phyloP scores from a whole-genome alignment of 2,797 vertebrate species.

The Kryptolebias ocellatus region DNA sequence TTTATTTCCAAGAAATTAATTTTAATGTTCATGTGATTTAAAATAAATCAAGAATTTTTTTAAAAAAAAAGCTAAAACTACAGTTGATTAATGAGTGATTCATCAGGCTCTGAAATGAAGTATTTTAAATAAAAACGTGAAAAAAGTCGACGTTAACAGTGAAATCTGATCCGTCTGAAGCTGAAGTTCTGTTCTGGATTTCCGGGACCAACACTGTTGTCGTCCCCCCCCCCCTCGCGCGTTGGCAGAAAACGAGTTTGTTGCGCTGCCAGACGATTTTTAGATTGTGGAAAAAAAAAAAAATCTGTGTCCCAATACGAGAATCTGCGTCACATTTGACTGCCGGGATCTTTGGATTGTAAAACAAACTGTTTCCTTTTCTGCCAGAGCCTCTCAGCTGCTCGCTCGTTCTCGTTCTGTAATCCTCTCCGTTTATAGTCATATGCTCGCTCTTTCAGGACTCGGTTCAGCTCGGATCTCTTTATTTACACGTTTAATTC shows the following conservation, averaged over 20 bases:
- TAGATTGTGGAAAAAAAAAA: constrained; percentile 17
- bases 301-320: constrained; percentile 20
- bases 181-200: constrained; percentile 31
- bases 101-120: constrained; percentile 44
- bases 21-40: too few relatives aligned
- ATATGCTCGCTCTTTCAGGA: neutral
- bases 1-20: too few relatives aligned
- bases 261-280: constrained; percentile 29
- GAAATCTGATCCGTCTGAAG: constrained; percentile 10
- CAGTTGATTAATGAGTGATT: constrained; percentile 54
- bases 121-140: constrained; percentile 32
- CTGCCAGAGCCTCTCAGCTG: constrained; percentile 29
- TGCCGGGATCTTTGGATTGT: constrained; percentile 34
- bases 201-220: constrained; percentile 45
- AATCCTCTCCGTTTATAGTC: constrained; percentile 14
- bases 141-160: constrained; percentile 2
- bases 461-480: neutral
- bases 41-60: too few relatives aligned
- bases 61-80: too few relatives aligned
- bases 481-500: neutral
- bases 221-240: constrained; percentile 51
- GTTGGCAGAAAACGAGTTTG: neutral
- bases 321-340: constrained; percentile 24
- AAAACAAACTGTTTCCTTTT: constrained; percentile 27
- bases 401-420: constrained; percentile 35